phyloP scores from a whole-genome alignment of 2,113 vertebrate species.

The Bufo bufo region DNA sequence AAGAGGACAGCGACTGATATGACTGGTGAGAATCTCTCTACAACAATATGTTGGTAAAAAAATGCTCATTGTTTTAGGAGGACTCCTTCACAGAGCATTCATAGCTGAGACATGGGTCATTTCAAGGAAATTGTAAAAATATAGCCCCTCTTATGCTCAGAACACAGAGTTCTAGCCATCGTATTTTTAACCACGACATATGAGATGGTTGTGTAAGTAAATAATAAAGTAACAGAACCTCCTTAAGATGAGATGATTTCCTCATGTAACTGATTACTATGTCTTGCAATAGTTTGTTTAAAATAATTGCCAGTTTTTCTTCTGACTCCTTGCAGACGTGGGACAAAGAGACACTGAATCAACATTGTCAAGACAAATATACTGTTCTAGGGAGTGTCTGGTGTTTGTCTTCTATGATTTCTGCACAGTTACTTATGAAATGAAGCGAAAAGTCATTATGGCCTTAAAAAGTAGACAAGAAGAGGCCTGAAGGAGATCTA shows the following conservation, averaged over 20 bases:
- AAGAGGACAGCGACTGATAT: too few relatives aligned
- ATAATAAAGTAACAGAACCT: neutral
- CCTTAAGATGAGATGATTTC: neutral
- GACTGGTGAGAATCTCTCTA: too few relatives aligned
- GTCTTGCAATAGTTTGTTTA: neutral
- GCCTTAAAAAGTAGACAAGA: slow-evolving; percentile 7
- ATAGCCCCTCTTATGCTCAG: neutral
- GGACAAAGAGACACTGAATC: neutral
- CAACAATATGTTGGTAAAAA: too few relatives aligned
- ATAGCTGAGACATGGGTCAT: neutral
- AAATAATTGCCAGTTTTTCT: neutral
- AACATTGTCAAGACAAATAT: slow-evolving; percentile 12
- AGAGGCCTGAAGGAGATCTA: neutral
- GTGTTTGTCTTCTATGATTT: slow-evolving; percentile 20
- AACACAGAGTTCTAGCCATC: neutral
- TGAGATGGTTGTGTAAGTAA: neutral
- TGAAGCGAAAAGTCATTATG: slow-evolving; percentile 11
- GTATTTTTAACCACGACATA: neutral
- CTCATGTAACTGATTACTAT: neutral
- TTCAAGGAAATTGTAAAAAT: neutral
- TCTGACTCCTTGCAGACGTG: neutral
- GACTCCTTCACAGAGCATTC: neutral
- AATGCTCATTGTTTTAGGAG: too few relatives aligned
- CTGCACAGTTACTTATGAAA: slow-evolving; percentile 21
- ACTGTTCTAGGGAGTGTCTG: slow-evolving; percentile 13